phyloP scores from a whole-genome alignment of 2,888 invertebrate genomes.

The Iselma pallidipennis region DNA sequence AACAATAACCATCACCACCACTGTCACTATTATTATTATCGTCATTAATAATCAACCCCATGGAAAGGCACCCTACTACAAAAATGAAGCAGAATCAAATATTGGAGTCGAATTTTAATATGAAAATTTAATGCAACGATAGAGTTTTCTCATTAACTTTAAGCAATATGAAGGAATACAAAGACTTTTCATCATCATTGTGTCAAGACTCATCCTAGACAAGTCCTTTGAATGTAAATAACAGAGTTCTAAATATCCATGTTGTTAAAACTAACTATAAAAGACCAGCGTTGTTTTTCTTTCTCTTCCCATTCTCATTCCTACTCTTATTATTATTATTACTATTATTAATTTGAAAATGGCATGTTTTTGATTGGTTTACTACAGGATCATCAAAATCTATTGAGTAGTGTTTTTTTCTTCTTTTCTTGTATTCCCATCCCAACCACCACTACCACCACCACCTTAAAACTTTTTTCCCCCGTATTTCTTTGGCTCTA shows the following conservation, averaged over 20 bases:
- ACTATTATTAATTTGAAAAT: too few species aligned
- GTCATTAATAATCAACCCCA: slow-evolving; percentile 35
- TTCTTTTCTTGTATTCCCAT: neutral
- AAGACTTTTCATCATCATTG: neutral
- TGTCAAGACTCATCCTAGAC: neutral
- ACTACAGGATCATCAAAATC: too few species aligned
- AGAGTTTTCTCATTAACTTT: neutral
- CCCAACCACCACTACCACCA: neutral
- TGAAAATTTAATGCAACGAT: too few species aligned
- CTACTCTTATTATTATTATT: neutral
- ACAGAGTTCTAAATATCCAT: neutral
- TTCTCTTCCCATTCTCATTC: neutral
- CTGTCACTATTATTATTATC: neutral
- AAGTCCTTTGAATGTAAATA: neutral
- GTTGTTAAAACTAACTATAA: neutral
- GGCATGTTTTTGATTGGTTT: slow-evolving; percentile 10
- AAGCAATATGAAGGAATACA: neutral
- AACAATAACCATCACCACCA: too few species aligned
- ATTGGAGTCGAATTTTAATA: neutral
- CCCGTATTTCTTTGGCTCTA: neutral
- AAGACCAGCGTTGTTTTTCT: neutral
- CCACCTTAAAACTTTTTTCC: neutral
- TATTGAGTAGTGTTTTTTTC: too few species aligned
- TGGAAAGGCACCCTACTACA: slow-evolving; percentile 1
- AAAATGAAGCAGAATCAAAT: neutral